These are phyloP conservation scores for Stichopus chloronotus DNA, from an alignment of 35 echinoderm and acorn worm species.

Conservation along the genomic window DNA sequence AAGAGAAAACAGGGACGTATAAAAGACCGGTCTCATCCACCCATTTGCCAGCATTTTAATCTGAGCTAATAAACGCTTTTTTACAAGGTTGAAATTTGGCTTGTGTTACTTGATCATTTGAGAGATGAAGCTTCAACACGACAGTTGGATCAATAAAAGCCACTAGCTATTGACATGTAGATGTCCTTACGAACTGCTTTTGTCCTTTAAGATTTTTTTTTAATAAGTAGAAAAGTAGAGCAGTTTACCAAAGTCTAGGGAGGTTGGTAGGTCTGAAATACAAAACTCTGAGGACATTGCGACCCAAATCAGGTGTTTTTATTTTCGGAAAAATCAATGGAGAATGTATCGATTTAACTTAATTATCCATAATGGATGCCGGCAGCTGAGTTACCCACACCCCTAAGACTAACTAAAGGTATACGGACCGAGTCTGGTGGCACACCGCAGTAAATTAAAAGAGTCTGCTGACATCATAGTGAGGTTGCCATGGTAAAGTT, in stretches of 20 bases:
- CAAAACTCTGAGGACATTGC: background rate
- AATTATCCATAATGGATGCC: slow-evolving; percentile 3
- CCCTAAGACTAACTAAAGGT: background rate
- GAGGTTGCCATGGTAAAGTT: slow-evolving; percentile 3
- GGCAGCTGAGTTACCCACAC: background rate
- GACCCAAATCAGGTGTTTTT: background rate
- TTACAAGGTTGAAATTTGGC: slow-evolving; percentile 5
- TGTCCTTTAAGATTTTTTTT: background rate
- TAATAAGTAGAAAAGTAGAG: background rate
- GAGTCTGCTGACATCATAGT: background rate
- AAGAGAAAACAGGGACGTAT: no score
- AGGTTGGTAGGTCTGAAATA: background rate
- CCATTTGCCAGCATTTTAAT: background rate
- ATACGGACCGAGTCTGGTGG: background rate
- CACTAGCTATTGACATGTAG: background rate
- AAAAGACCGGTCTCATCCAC: background rate
- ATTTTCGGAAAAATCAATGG: background rate
- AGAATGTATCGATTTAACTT: slow-evolving; percentile 5
- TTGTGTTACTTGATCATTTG: background rate
- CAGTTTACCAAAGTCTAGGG: background rate
- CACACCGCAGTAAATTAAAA: background rate
- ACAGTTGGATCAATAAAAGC: slow-evolving; percentile 7
- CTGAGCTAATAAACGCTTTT: background rate
- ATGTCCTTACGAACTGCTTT: background rate
- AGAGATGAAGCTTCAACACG: background rate